Base-by-base conservation (phyloP, 2,888 invertebrate species). In the Amiota communis region DNA sequence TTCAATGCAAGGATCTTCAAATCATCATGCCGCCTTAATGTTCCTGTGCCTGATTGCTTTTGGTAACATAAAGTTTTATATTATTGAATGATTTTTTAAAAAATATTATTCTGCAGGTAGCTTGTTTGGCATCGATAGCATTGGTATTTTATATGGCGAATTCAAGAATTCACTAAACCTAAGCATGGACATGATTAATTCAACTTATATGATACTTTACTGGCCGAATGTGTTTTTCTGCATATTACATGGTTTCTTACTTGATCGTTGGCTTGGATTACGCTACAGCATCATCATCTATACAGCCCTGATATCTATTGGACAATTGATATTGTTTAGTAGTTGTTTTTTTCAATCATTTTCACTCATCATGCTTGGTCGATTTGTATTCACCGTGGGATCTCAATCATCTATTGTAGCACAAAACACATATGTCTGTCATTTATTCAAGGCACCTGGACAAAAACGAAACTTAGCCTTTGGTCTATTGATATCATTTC, bases 191-290 rank as follows among this genome's bases (percentile, higher is more conserved):
- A n/a, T n/a, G n/a, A n/a, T 51, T 3, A n/a, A n/a, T 3, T 51
- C n/a, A n/a, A 51, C n/a, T 6, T 51, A 51, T n/a, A 8, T 3
- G 3, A 51, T 51, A 12, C 12, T 12, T 51, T 51, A n/a, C 53
- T 51, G 53, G 53, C 53, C 53, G 53, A n/a, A n/a, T n/a, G 53
- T 51, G 6, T 51, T 51, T n/a, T 51, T 51, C 53, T 51, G 53
- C n/a, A n/a, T 51, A 51, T 12, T 51, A 12, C 13, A 12, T n/a
- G 53, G 53, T 51, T 51, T 51, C 53, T 51, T 51, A 51, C 2
- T 51, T 0, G 53, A 51, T 51, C 53, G n/a, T n/a, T 51, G 13
- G n/a, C 53, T 51, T 12, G 53, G 53, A n/a, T n/a, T 51, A 51
- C 53, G 8, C 10, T n/a, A n/a, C 13, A n/a, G 53, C n/a, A 12